phyloP scores from a whole-genome alignment of 2,888 invertebrate species.

The Drosophila putrida region DNA sequence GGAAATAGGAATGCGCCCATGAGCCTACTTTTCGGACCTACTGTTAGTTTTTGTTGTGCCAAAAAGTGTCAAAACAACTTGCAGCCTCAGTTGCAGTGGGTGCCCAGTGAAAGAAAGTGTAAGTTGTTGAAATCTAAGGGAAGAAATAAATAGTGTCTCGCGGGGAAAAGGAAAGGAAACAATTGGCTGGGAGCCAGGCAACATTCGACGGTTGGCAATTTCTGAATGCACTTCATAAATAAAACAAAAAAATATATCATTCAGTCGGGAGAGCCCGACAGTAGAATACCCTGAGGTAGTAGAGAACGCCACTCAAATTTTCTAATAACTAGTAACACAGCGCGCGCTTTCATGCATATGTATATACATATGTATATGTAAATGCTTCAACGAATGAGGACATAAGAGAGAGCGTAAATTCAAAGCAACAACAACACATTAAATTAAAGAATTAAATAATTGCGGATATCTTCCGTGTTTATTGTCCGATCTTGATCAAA shows the following conservation, averaged over 20 bases:
- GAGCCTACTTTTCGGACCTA: slow-evolving; percentile 34
- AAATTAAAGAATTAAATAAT: no score
- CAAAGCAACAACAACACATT: no score
- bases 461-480: no score
- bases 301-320: no score
- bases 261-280: no score
- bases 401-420: no score
- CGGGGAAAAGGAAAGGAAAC: background rate
- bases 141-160: background rate
- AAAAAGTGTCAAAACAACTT: slow-evolving; percentile 78
- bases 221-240: slow-evolving; percentile 52
- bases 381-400: no score
- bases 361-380: no score
- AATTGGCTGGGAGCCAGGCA: slow-evolving; percentile 50
- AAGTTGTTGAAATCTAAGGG: slow-evolving; percentile 61
- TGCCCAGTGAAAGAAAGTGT: slow-evolving; percentile 56
- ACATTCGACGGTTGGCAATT: background rate
- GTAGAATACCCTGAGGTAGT: no score
- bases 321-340: no score
- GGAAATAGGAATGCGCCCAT: slow-evolving; percentile 1
- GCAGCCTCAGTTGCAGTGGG: slow-evolving; percentile 50
- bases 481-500: no score
- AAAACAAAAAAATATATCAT: slow-evolving; percentile 19
- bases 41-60: slow-evolving; percentile 56
- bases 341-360: no score